Evolutionary conservation across 2,888 invertebrate species (phyloP).

Genomic region (Leptopilina drosophilae): DNA sequence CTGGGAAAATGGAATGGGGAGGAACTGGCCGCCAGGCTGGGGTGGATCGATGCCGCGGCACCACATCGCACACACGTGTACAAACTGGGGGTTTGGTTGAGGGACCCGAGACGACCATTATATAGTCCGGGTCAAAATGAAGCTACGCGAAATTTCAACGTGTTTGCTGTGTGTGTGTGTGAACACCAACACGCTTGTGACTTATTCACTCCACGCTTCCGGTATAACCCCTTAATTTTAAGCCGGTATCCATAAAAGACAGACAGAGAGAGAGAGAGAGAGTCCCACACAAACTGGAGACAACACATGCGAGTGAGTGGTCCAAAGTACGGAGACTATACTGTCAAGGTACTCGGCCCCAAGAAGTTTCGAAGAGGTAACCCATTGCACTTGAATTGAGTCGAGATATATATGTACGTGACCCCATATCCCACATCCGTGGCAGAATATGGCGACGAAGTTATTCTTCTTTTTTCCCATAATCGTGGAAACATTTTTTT

Average conservation of each 20-base stretch:
- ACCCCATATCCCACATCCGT: slow-evolving; percentile 26
- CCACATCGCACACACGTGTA: slow-evolving; percentile 53
- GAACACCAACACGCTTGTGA: background rate
- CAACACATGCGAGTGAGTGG: no score
- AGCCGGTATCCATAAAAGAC: background rate
- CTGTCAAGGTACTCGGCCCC: slow-evolving; percentile 2
- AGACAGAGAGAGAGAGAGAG: background rate
- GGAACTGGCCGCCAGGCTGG: slow-evolving; percentile 68
- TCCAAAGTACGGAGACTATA: background rate
- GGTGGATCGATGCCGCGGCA: slow-evolving; percentile 70
- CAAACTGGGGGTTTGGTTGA: slow-evolving; percentile 46
- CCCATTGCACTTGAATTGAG: slow-evolving; percentile 36
- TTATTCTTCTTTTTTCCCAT: background rate
- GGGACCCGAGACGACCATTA: slow-evolving; percentile 50
- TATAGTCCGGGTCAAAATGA: slow-evolving; percentile 42
- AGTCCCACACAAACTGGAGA: background rate
- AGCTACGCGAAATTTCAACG: slow-evolving; percentile 1
- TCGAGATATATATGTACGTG: slow-evolving; percentile 10
- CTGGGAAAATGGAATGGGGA: slow-evolving; percentile 60
- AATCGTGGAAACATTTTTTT: no score
- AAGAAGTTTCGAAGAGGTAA: slow-evolving; percentile 20
- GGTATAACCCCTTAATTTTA: slow-evolving; percentile 4
- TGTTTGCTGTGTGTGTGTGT: background rate
- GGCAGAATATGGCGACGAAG: background rate
- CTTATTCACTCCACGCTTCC: slow-evolving; percentile 12